These are phyloP conservation scores for Synaphobranchus kaupii DNA, from an alignment of 2,797 vertebrate species.

Conservation along the genomic window DNA sequence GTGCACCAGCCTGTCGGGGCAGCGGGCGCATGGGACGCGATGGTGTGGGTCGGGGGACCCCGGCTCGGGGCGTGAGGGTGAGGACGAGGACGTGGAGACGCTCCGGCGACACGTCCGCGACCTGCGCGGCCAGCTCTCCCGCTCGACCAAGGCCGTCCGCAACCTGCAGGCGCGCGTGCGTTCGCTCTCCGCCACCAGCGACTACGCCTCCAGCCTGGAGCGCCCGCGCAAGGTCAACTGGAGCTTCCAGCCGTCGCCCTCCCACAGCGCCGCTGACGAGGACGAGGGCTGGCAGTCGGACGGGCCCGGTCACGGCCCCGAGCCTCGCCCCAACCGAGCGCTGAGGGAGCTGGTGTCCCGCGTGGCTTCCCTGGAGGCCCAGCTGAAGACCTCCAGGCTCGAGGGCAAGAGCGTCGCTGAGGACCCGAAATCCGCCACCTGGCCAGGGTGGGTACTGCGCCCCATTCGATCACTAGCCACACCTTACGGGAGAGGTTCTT, in stretches of 20 bases:
- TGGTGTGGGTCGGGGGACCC: constrained; percentile 11
- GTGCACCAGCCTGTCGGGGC: constrained; percentile 68
- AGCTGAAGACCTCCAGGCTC: constrained; percentile 70
- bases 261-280: constrained; percentile 79
- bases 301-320: constrained; percentile 60
- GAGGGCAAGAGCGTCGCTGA: constrained; percentile 69
- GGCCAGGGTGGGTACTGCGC: constrained; percentile 80
- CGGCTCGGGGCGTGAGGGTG: constrained; percentile 40
- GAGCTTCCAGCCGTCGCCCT: constrained; percentile 70
- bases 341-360: constrained; percentile 83
- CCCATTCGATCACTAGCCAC: not conserved
- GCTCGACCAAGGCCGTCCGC: constrained; percentile 86
- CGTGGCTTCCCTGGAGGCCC: constrained; percentile 84
- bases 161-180: constrained; percentile 83
- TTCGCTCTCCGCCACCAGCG: constrained; percentile 84
- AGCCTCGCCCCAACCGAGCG: constrained; percentile 70
- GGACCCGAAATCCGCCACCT: constrained; percentile 79
- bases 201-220: constrained; percentile 87
- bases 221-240: constrained; percentile 77
- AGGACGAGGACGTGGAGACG: constrained; percentile 49
- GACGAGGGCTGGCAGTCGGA: constrained; percentile 94
- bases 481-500: not conserved
- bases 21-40: constrained; percentile 57
- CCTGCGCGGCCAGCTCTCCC: constrained; percentile 82
- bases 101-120: constrained; percentile 80